phyloP scores from a whole-genome alignment of 2,113 vertebrate species.

The Cynocephalus volans region DNA sequence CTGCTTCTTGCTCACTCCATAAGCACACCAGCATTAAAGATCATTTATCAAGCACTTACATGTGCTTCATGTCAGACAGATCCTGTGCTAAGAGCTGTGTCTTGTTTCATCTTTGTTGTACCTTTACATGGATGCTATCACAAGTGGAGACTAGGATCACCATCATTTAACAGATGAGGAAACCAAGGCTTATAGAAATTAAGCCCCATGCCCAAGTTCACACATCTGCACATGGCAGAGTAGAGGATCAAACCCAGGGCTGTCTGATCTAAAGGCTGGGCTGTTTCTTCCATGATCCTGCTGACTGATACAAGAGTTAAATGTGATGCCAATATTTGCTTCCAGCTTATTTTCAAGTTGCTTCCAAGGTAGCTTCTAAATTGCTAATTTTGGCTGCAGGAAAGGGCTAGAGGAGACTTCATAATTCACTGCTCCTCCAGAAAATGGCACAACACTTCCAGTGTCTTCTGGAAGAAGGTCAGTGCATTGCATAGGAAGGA shows the following conservation, averaged over 20 bases:
- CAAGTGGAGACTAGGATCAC: not conserved
- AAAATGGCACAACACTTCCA: not conserved
- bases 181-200: not conserved
- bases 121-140: not conserved
- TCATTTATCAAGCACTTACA: not conserved
- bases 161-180: not conserved
- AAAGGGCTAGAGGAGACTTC: not conserved
- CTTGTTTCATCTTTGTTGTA: not conserved
- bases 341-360: not conserved
- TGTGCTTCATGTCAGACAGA: not conserved
- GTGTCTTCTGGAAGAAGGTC: slow-evolving; percentile 29
- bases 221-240: not conserved
- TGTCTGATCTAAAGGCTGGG: not conserved
- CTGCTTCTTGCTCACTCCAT: not conserved
- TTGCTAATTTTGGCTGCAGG: not conserved
- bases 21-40: not conserved
- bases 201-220: not conserved
- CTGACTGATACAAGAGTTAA: not conserved
- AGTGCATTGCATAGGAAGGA: not conserved
- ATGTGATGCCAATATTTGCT: not conserved
- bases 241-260: not conserved
- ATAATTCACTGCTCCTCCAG: not conserved
- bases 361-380: not conserved
- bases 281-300: not conserved
- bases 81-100: not conserved